These are phyloP conservation scores for Baccha elongata DNA, from an alignment of 2,888 invertebrate genomes.

Conservation along the genomic window DNA sequence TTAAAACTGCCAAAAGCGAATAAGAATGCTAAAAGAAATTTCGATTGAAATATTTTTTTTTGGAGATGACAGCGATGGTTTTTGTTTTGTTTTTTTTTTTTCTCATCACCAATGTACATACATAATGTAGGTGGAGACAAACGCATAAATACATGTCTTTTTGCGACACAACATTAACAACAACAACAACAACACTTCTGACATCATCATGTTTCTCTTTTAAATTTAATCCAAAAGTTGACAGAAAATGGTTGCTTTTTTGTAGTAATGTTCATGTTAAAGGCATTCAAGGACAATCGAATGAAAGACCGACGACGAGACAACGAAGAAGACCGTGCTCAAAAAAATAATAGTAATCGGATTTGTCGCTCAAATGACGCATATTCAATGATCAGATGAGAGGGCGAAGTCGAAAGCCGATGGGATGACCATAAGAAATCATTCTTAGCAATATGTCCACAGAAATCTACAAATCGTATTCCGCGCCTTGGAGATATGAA, in stretches of 20 bases:
- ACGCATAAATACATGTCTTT: conserved; percentile 5
- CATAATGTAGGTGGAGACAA: conserved; percentile 7
- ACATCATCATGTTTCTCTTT: conserved; percentile 9
- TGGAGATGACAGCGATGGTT: background rate
- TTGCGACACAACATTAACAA: background rate
- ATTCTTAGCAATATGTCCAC: background rate
- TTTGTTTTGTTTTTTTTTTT: conserved; percentile 7
- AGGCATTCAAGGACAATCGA: background rate
- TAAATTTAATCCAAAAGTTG: conserved; percentile 61
- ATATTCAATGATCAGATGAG: conserved; percentile 70
- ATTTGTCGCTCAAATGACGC: conserved; percentile 76
- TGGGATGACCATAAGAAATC: conserved; percentile 10
- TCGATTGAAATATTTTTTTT: conserved; percentile 45
- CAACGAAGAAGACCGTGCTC: background rate
- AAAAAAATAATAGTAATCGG: conserved; percentile 71
- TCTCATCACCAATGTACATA: background rate
- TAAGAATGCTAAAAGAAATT: conserved; percentile 41
- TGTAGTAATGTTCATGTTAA: conserved; percentile 51
- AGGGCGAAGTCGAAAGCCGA: conserved; percentile 31
- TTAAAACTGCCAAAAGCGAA: conserved; percentile 64
- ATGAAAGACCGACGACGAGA: background rate
- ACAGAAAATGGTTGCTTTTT: conserved; percentile 58
- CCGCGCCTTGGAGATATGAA: background rate
- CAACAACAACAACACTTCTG: background rate
- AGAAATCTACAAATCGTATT: conserved; percentile 22